These are phyloP conservation scores for Acronicta leporina DNA, from an alignment of 2,888 invertebrate genomes.

Conservation along the genomic window DNA sequence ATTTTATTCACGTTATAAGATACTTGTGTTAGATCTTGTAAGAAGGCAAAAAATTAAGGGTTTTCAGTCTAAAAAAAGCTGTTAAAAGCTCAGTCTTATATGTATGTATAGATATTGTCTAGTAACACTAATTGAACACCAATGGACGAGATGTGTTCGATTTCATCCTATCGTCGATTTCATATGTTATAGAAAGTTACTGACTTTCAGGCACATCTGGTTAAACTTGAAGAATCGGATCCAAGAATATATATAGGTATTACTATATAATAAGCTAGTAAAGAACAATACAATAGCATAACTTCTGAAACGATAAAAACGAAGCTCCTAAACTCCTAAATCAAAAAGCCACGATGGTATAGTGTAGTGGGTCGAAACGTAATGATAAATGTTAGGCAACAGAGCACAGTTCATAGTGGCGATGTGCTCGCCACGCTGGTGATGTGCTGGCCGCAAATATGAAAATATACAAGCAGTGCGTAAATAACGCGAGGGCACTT, in stretches of 20 bases:
- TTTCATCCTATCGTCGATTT: too few species aligned
- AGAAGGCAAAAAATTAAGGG: too few species aligned
- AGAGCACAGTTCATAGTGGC: constrained; percentile 72
- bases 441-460: constrained; percentile 80
- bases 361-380: constrained; percentile 31
- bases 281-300: constrained; percentile 13
- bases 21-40: too few species aligned
- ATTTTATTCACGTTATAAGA: too few species aligned
- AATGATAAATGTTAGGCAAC: constrained; percentile 69
- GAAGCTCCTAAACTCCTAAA: constrained; percentile 23
- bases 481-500: constrained; percentile 85
- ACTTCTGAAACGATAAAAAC: constrained; percentile 29
- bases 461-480: constrained; percentile 86
- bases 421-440: constrained; percentile 66
- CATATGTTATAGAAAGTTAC: too few species aligned
- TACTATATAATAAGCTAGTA: constrained; percentile 4
- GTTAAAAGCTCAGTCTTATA: too few species aligned
- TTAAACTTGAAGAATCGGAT: background rate
- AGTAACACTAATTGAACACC: too few species aligned
- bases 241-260: background rate
- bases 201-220: background rate
- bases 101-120: too few species aligned
- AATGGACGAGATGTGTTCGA: too few species aligned
- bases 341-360: constrained; percentile 34
- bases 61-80: too few species aligned